Base-by-base conservation (phyloP, 1,140 invertebrate genomes). In the Tetramorium alpestre region DNA sequence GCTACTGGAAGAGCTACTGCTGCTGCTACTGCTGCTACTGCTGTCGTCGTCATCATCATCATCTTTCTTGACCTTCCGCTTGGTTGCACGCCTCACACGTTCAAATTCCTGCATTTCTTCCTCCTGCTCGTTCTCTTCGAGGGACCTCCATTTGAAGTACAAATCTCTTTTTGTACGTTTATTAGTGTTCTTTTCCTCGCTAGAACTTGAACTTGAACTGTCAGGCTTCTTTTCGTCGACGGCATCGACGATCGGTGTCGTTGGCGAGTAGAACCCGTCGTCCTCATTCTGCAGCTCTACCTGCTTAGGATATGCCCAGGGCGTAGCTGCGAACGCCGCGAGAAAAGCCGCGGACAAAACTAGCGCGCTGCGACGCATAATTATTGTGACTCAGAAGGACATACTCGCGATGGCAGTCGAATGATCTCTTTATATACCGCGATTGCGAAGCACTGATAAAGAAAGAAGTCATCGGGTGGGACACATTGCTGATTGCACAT, bases 11-110 rank as follows among this genome's bases (percentile, higher is more conserved):
- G 76, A 84, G 16, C 89, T 90, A 22, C 90, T 91, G 13, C 88
- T 90, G 3, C 87, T 88, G 3, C 89, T 90, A 22, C 90, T 91
- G 13, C 88, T 90, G 3, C 87, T 88, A 1, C 89, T 90, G 3
- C 87, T 85, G 3, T 84, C 81, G 3, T 73, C 84, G 3, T 85
- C 22, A 7, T 85, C 78, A 47, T 33, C 33, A 3, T 70, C 72
- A 11, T 88, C 22, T 8, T 77, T 28, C 13, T 89, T 25, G 10
- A 16, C 38, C 54, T 82, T 89, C 75, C 54, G 76, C 7, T 86
- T 91, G 0, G 67, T 4, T 8, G 58, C 67, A 51, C 38, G n/a
- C 10, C 72, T 89, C 5, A 22, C 65, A 11, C 56, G 76, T 25
- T 81, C 25, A 33, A 38, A 3, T 44, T 72, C n/a, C 33, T 13